A percentile compares a stretch with the other conserved stretches of the same genome.
phyloP scores from a whole-genome alignment of 23 tunicate genomes.

The Corella eumyota region DNA sequence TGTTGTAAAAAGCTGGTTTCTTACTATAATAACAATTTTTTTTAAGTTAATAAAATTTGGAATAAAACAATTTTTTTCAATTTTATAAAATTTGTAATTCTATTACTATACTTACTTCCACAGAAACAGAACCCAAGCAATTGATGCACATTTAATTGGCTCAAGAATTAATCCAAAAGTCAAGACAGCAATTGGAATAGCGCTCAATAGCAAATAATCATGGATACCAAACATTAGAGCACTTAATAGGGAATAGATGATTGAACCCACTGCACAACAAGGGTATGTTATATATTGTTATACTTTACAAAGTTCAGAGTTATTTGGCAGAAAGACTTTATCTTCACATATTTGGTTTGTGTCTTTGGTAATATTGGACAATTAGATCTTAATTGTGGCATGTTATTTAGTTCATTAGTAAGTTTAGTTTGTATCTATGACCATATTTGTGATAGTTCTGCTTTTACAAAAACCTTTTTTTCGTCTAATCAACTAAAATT shows the following conservation, averaged over 20 bases:
- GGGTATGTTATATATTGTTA: too few species aligned
- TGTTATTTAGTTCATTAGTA: too few species aligned
- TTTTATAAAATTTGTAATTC: background rate
- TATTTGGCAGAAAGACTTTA: background rate
- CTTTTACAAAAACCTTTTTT: too few species aligned
- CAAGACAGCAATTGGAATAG: conserved; percentile 50
- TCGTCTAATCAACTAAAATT: too few species aligned
- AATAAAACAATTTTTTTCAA: background rate
- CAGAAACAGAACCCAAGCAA: conserved; percentile 57
- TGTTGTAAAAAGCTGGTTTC: conserved; percentile 53
- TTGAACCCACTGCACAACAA: conserved; percentile 19
- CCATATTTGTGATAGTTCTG: too few species aligned
- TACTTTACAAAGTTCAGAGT: background rate
- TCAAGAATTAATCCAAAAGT: conserved; percentile 36
- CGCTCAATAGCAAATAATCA: conserved; percentile 17
- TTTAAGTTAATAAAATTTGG: background rate
- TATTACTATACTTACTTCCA: conserved; percentile 23
- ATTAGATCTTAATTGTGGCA: too few species aligned
- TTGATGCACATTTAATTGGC: conserved; percentile 51
- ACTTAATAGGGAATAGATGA: conserved; percentile 1
- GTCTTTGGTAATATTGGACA: too few species aligned
- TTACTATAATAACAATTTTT: conserved; percentile 12
- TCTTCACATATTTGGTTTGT: background rate
- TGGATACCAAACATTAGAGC: conserved; percentile 6
- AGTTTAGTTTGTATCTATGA: too few species aligned